phyloP scores from a whole-genome alignment of 35 echinoderm and acorn worm species.

The Heliocidaris tuberculata region DNA sequence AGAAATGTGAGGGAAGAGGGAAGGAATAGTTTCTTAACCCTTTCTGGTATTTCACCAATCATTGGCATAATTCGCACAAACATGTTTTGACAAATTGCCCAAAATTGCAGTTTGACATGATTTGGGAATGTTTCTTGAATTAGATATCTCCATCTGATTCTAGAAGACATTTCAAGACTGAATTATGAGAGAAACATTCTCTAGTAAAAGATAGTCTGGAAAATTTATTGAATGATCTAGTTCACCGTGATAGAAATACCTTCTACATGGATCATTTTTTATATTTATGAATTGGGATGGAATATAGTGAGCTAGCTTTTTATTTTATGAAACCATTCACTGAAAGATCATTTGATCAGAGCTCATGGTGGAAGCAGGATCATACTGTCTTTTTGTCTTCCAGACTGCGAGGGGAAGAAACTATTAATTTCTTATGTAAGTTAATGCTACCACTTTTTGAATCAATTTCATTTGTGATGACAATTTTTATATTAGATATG shows the following conservation, averaged over 20 bases:
- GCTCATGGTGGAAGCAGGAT: not conserved
- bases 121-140: not conserved
- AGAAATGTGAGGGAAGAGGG: not conserved
- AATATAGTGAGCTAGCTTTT: not conserved
- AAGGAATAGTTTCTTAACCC: not conserved
- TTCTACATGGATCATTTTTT: not conserved
- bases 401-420: not conserved
- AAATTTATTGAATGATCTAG: not conserved
- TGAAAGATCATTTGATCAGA: not conserved
- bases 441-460: not conserved
- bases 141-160: not conserved
- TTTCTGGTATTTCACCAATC: not conserved
- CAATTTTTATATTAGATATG: too few relatives aligned
- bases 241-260: not conserved
- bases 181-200: not conserved
- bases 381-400: not conserved
- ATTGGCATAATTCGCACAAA: slow-evolving; percentile 21
- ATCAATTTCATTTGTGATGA: too few relatives aligned
- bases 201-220: not conserved
- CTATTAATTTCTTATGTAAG: not conserved
- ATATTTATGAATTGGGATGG: not conserved
- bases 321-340: not conserved
- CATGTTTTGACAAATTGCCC: slow-evolving; percentile 40
- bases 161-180: not conserved
- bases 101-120: slow-evolving; percentile 26